Evolutionary conservation across 2,113 vertebrate genomes (phyloP), one percentile per base, ranked within the genome.

Genomic region (Pteronura brasiliensis): DNA sequence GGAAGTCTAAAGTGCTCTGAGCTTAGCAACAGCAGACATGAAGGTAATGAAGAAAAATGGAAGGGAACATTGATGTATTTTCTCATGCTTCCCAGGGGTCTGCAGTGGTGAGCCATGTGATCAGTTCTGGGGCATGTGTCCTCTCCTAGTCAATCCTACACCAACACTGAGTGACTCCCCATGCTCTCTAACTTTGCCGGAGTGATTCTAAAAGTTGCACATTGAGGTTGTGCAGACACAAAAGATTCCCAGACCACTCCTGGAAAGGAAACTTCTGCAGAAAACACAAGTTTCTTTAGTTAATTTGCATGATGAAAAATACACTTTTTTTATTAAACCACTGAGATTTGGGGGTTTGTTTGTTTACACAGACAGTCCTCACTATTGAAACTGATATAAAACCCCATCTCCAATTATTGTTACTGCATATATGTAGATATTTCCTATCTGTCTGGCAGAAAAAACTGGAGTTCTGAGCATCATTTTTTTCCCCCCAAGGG

Each of bases 51-150:
- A 11, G 27, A 76, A 90, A 72, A 82, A 34, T 83, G 31, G 31
- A n/a, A 39, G 1, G 25, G 52, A 81, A 44, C 11, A 34, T 7
- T 0, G 0, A 4, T 17, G 13, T 7, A 6, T 18, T 25, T 63
- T 18, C 8, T 36, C 42, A 34, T 2, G 4, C 9, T 52, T 49
- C 27, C 29, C 59, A 42, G 42, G 61, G 20, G 29, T 7, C 52
- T 21, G 14, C 18, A 20, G 14, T 36, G 14, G 31, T 49, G 49
- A 69, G 14, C 36, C 61, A 69, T 11, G 36, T 29, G 39, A 36
- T 42, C 25, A 49, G 39, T 15, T 61, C 72, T 15, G 20, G 29
- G 23, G 1, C 61, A 1, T 21, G 29, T 23, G n/a, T n/a, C 39
- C 7, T 34, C 34, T 42, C 34, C 27, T 47, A 69, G 2, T 79